These are phyloP conservation scores for Xiphorhynchus elegans DNA, from an alignment of 2,113 vertebrate species.

Conservation along the genomic window DNA sequence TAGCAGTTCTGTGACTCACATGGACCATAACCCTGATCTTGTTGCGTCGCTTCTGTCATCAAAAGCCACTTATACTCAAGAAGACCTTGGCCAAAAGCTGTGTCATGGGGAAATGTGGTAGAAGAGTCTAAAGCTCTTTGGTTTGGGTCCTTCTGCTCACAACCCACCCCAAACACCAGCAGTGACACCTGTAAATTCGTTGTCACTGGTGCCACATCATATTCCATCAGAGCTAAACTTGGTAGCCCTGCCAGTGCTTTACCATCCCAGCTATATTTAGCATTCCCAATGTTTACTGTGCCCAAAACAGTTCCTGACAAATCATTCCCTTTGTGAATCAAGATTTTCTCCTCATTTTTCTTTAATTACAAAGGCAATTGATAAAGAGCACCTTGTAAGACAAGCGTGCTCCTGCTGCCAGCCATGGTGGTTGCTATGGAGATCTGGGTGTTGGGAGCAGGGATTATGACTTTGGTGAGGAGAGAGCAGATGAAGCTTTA, in stretches of 20 bases:
- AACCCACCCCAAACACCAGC: not conserved
- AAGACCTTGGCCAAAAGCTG: not conserved
- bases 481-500: constrained; percentile 55
- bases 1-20: not conserved
- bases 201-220: not conserved
- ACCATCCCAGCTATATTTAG: not conserved
- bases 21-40: not conserved
- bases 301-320: not conserved
- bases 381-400: constrained; percentile 35
- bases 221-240: not conserved
- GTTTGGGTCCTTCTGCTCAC: not conserved
- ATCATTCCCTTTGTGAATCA: not conserved
- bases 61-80: not conserved
- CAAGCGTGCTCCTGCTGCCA: not conserved
- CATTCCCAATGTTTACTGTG: not conserved
- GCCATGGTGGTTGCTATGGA: constrained; percentile 48
- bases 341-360: not conserved
- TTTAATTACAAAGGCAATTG: constrained; percentile 43
- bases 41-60: rapidly evolving
- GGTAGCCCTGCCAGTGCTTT: rapidly evolving
- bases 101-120: not conserved
- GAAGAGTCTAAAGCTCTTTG: not conserved
- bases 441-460: constrained; percentile 27
- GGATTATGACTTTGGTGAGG: constrained; percentile 51
- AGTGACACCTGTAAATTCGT: not conserved